Percentiles rank a stretch among this genome's conserved stretches.
Evolutionary conservation across 1,140 invertebrate genomes (phyloP).

Genomic region (Sitobion miscanthi): DNA sequence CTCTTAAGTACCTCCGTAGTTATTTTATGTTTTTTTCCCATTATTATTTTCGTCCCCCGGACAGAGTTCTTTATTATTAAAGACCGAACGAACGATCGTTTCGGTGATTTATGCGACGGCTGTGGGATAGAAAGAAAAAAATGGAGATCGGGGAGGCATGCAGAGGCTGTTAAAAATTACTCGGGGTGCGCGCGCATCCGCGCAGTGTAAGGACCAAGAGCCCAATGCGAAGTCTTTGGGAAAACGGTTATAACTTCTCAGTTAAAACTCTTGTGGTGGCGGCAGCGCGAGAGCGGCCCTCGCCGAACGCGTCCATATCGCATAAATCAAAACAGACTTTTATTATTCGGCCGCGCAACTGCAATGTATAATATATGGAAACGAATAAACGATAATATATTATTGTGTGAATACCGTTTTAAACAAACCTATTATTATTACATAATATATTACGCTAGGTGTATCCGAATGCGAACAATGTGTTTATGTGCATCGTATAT

Average conservation of each 20-base stretch:
- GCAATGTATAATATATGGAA: not conserved
- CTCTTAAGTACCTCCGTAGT: not conserved
- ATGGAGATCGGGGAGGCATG: not conserved
- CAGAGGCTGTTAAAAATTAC: conserved; percentile 14
- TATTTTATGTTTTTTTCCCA: not conserved
- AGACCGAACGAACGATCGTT: not conserved
- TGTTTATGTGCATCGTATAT: not conserved
- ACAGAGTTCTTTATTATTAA: conserved; percentile 37
- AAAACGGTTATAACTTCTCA: not conserved
- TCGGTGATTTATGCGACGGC: conserved; percentile 16
- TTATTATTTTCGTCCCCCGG: not conserved
- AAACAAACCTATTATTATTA: conserved; percentile 27
- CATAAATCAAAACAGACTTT: conserved; percentile 39
- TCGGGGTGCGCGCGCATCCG: not conserved
- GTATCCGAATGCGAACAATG: not conserved
- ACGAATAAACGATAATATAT: not conserved
- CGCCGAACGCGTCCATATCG: too few species aligned
- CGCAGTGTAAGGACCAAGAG: not conserved
- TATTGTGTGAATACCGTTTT: not conserved
- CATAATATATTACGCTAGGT: not conserved
- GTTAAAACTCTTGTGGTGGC: not conserved
- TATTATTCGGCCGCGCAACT: not conserved
- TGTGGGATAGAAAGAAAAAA: conserved; percentile 26
- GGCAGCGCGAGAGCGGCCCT: not conserved
- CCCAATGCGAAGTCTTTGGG: not conserved